Evolutionary conservation across 2,888 invertebrate species (phyloP), one percentile per base, ranked within the genome.

Genomic region (Ectropis crepuscularia): DNA sequence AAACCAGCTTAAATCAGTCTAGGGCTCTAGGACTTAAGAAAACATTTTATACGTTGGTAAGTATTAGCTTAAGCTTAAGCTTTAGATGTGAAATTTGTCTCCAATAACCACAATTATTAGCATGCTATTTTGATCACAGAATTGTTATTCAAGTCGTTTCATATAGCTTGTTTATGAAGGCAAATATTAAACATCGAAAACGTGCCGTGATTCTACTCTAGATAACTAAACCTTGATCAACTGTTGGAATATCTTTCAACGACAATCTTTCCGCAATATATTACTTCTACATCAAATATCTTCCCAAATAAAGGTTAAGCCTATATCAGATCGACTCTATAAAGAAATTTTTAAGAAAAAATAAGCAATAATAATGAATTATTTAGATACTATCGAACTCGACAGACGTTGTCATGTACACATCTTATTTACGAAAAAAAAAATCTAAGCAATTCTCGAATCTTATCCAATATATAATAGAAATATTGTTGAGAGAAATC

Each of bases 251-350:
- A 48, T 37, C 50, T 45, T 50, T 50, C 43, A 7, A 6, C 48
- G 53, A 12, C 38, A 54, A 49, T 54, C 48, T 48, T 54, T 54
- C 43, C 41, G 37, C 37, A 28, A 37, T 37, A 53, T 48, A 53
- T 49, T 48, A 61, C 53, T 37, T 61, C 48, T 16, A 36, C 48
- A 43, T 48, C 48, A 61, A 37, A 54, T 54, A 54, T n/a, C 53
- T 53, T 12, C 7, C n/a, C 41, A 0, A 28, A 38, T 53, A 53
- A 60, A 12, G 47, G 16, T 6, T 9, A 0, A 45, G 12, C 0
- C 10, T 16, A 50, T 45, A n/a, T 48, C 6, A 12, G 6, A n/a
- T 5, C 11, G 7, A 11, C 10, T 38, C 7, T 38, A 51, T n/a
- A 12, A 41, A 41, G 8, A 28, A 28, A 1, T 4, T 1, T 28